phyloP scores from a whole-genome alignment of 1,140 invertebrate genomes.

The Lanistes nyassanus region DNA sequence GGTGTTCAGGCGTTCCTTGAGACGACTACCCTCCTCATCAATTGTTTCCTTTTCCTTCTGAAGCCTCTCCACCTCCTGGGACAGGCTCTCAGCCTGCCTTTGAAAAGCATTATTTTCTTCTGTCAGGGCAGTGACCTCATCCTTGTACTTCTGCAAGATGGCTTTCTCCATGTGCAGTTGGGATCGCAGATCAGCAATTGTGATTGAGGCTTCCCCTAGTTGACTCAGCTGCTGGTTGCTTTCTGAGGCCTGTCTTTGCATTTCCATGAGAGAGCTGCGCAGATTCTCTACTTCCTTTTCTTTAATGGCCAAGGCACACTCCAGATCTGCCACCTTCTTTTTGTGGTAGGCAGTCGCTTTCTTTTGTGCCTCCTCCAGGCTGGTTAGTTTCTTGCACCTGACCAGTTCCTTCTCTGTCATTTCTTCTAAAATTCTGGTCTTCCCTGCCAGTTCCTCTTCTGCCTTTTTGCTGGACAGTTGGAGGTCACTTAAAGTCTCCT shows the following conservation, averaged over 20 bases:
- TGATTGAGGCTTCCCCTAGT: slow-evolving; percentile 28
- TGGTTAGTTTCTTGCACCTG: slow-evolving; percentile 10
- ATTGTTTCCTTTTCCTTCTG: slow-evolving; percentile 20
- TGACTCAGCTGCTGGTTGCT: slow-evolving; percentile 10
- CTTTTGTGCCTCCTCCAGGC: slow-evolving; percentile 19
- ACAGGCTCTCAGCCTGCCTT: slow-evolving; percentile 21
- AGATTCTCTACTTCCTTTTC: slow-evolving; percentile 24
- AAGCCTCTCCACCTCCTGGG: slow-evolving; percentile 18
- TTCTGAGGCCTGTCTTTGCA: neutral
- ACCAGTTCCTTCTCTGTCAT: neutral
- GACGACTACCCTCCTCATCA: slow-evolving; percentile 13
- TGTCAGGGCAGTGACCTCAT: slow-evolving; percentile 16
- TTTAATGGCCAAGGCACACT: slow-evolving; percentile 8
- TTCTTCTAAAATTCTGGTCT: neutral
- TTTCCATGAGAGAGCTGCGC: neutral
- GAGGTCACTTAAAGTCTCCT: too few species aligned
- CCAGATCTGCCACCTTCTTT: slow-evolving; percentile 17
- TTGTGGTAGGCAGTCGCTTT: slow-evolving; percentile 18
- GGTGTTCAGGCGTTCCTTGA: slow-evolving; percentile 20
- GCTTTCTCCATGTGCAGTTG: slow-evolving; percentile 39
- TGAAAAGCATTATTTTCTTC: slow-evolving; percentile 22
- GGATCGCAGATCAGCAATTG: slow-evolving; percentile 39
- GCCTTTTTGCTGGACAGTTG: slow-evolving; percentile 1
- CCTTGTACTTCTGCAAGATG: slow-evolving; percentile 37
- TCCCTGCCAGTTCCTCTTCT: neutral